Evolutionary conservation across 2,113 vertebrate genomes (phyloP), one percentile per base, ranked within the genome.

Genomic region (Psammodynastes pulverulentus): DNA sequence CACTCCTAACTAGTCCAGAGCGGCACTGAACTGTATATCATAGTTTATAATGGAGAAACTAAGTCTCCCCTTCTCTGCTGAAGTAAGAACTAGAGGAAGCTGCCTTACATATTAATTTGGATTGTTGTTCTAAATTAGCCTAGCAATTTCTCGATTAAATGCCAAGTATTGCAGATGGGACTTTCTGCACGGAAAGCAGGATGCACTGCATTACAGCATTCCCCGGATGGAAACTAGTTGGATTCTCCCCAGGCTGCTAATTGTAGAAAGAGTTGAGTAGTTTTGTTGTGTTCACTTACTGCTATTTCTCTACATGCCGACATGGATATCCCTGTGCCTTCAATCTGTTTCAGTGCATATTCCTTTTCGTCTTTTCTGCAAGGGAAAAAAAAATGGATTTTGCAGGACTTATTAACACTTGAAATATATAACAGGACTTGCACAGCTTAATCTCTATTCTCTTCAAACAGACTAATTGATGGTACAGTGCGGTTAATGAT

Each of bases 261-360:
- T 26, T 62, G 5, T 21, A 86, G 26, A 49, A 84, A 26, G 29
- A 92, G 85, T 89, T 89, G 48, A 89, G 19, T 24, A 89, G 12
- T 79, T 79, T 79, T 8, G 93, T 94, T 89, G 93, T 93, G 91
- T 95, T 91, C 93, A 98, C 98, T 98, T 98, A 98, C 98, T 97
- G 98, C 98, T 97, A 98, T 98, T 96, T 98, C 98, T 98, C 98
- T 98, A 97, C 98, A 98, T 91, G 98, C 98, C 39, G 98, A 98
- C 98, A 98, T 98, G 96, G 98, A 98, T 97, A 98, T 98, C 94
- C 98, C 98, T 96, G 98, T 98, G 96, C 98, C 98, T 98, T 98
- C 98, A 95, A 98, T 98, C 96, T 98, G 98, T 97, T 98, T 98
- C 97, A 98, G 93, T 96, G 98, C 98, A 97, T 98, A 98, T 58